Percentiles rank a stretch among this genome's conserved stretches.
phyloP scores from a whole-genome alignment of 2,797 vertebrate species.

The Karalla daura region DNA sequence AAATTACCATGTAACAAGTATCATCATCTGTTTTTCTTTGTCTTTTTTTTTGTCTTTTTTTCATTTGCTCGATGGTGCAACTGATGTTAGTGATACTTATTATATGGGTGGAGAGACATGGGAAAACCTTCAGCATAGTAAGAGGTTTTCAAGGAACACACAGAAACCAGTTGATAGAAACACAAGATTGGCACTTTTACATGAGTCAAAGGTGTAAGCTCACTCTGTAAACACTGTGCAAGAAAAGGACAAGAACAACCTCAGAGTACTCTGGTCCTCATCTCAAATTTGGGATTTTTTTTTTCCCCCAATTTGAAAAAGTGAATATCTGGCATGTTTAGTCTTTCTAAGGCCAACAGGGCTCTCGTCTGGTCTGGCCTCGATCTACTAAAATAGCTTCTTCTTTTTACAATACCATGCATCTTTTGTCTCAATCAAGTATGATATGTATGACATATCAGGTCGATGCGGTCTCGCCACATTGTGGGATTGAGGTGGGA shows the following conservation, averaged over 20 bases:
- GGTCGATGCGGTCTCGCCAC: slow-evolving; percentile 31
- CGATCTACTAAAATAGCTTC: slow-evolving; percentile 10
- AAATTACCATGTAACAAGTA: slow-evolving; percentile 78
- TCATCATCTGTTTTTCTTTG: slow-evolving; percentile 35
- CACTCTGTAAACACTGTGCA: slow-evolving; percentile 67
- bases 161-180: slow-evolving; percentile 90
- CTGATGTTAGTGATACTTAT: slow-evolving; percentile 75
- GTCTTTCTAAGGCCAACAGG: slow-evolving; percentile 34
- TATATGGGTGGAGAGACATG: slow-evolving; percentile 69
- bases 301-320: too few relatives aligned
- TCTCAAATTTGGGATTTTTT: slow-evolving; percentile 44
- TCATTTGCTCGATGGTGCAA: slow-evolving; percentile 42
- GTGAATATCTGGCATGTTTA: slow-evolving; percentile 16
- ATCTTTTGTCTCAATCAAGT: slow-evolving; percentile 32
- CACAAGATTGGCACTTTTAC: slow-evolving; percentile 90
- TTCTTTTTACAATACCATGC: slow-evolving; percentile 11
- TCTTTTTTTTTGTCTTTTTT: neutral
- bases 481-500: slow-evolving; percentile 21
- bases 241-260: slow-evolving; percentile 65
- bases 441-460: slow-evolving; percentile 51
- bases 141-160: slow-evolving; percentile 76
- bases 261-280: slow-evolving; percentile 70
- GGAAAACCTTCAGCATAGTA: slow-evolving; percentile 62
- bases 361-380: slow-evolving; percentile 25
- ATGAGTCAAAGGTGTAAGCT: slow-evolving; percentile 76